Base-by-base conservation (phyloP, 2,797 vertebrate genomes). In the Acanthis flammea region DNA sequence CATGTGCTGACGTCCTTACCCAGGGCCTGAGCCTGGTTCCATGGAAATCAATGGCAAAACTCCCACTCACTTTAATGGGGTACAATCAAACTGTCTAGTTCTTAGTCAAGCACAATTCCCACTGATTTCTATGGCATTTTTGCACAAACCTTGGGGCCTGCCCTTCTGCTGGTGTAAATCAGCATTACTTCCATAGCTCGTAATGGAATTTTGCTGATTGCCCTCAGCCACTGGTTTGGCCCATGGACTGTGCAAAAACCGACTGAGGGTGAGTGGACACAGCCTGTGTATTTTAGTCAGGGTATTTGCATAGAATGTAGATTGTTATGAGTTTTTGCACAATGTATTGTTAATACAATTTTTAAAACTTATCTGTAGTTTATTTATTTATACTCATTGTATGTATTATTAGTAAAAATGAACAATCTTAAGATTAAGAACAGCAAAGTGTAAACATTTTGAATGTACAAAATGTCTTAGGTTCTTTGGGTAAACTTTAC, bases 301-400 rank as follows among this genome's bases (percentile, higher is more conserved):
- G 98, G 97, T 98, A 98, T 97, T 98, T 97, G 97, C 97, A 97
- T 98, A 97, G 98, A 98, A 97, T 98, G 97, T 98, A 98, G 98
- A 91, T 97, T 19, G 94, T 97, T 97, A 96, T 44, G 58, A 96
- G 95, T 97, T 97, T 98, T 98, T 97, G 97, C 97, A 98, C 97
- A 98, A 96, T 51, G 92, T 98, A 97, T 96, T 97, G 97, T 97
- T 97, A 97, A 97, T 97, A 97, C 90, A 90, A 75, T 97, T 97
- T 98, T 97, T 93, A 97, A 97, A 95, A 97, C 96, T 97, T 97
- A 97, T 90, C 94, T 90, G 88, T 97, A 97, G 97, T 97, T 97
- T 97, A 98, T 98, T 98, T 98, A 98, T 98, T 98, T 97, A 98
- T 98, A 96, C 95, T 97, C 96, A 93, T 84, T 95, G 86, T 98